phyloP scores from a whole-genome alignment of 2,797 vertebrate species.

The Cetoscarus ocellatus region DNA sequence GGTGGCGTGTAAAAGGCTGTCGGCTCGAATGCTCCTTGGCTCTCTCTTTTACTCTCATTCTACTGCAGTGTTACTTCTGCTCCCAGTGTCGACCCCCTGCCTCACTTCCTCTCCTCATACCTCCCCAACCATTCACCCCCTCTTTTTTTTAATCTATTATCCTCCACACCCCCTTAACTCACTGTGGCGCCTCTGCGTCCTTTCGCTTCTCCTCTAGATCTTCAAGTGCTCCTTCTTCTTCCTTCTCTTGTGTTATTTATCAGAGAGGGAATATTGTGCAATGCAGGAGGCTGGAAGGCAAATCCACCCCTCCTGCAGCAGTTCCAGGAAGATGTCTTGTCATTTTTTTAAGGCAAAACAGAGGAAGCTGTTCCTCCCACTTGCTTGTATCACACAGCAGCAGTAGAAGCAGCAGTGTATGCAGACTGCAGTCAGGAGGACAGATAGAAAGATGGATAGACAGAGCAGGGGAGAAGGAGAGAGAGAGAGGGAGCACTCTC shows the following conservation, averaged over 20 bases:
- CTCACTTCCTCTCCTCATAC: constrained; percentile 40
- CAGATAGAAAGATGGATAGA: constrained; percentile 63
- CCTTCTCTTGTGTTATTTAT: constrained; percentile 45
- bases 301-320: constrained; percentile 67
- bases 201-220: constrained; percentile 9
- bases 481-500: constrained; percentile 32
- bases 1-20: constrained; percentile 51
- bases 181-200: constrained; percentile 31
- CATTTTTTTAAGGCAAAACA: constrained; percentile 54
- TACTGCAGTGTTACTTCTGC: constrained; percentile 66
- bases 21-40: constrained; percentile 61
- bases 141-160: constrained; percentile 42
- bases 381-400: constrained; percentile 52
- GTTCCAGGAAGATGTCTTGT: constrained; percentile 60
- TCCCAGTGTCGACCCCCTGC: constrained; percentile 42
- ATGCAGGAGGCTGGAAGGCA: constrained; percentile 64
- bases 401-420: constrained; percentile 61
- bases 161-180: constrained; percentile 36
- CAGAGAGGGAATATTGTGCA: constrained; percentile 65
- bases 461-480: constrained; percentile 21
- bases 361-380: constrained; percentile 67
- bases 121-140: constrained; percentile 57
- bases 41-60: constrained; percentile 72
- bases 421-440: constrained; percentile 76
- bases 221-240: constrained; percentile 18